Evolutionary conservation across 2,113 vertebrate species (phyloP), one percentile per base, ranked within the genome.

Genomic region (Alexandromys fortis): DNA sequence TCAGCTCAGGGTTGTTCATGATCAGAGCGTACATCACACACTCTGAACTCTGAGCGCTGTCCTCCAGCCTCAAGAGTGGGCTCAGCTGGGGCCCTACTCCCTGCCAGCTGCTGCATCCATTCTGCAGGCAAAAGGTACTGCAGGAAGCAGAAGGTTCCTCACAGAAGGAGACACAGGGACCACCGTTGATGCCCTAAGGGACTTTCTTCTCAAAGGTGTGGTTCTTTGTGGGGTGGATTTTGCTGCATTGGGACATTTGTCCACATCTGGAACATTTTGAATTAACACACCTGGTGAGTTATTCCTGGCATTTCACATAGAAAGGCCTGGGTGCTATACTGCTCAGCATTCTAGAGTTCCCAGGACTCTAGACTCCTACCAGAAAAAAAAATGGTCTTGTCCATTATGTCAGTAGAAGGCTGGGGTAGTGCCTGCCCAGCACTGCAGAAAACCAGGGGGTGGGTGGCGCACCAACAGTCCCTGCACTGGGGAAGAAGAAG

Each of bases 21-120:
- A 28, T 73, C 77, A 55, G 52, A 14, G 89, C 22, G 14, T 0
- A 22, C 0, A 2, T 45, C 65, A 5, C 3, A 2, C 2, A 0
- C 26, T 0, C 42, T 1, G 14, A 5, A 4, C 8, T 5, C 55
- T 28, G 9, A 3, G n/a, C 12, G 1, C 7, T 17, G 33, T 52
- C 24, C 21, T 68, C 63, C 24, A 33, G 75, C 16, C 33, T 7
- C 19, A 75, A 19, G 52, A 42, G 35, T 21, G 22, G 33, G 86
- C 58, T 70, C 0, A 1, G 11, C 14, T 7, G 0, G 38, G 67
- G 0, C 5, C 38, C 47, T 30, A 0, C 58, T 49, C 10, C 67
- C 45, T 35, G 13, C 81, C 67, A 5, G 21, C 73, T 7, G 8
- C 24, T 35, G 38, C n/a, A 8, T 24, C 47, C 5, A 3, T 47